These are phyloP conservation scores for Balaeniceps rex DNA, from an alignment of 2,113 vertebrate species.

Conservation along the genomic window DNA sequence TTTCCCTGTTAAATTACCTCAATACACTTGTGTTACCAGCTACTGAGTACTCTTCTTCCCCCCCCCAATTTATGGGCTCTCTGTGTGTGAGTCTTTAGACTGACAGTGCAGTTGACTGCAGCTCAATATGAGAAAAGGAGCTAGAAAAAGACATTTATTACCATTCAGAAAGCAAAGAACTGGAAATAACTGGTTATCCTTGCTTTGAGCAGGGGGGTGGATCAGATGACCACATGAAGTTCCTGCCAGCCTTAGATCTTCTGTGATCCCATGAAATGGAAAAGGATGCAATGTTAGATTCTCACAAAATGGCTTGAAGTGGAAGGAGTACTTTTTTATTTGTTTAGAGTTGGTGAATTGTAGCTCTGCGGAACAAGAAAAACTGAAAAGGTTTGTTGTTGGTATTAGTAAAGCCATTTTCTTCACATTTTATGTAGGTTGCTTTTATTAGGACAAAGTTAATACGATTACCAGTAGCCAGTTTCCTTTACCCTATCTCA, in stretches of 20 bases:
- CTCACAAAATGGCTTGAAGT: background rate
- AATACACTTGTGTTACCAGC: background rate
- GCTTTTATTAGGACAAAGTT: background rate
- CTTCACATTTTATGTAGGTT: background rate
- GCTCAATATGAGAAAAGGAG: background rate
- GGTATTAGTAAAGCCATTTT: background rate
- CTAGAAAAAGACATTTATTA: background rate
- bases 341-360: background rate
- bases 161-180: background rate
- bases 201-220: background rate
- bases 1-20: background rate
- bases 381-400: background rate
- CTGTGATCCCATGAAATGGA: background rate
- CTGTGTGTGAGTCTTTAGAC: background rate
- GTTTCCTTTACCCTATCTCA: background rate
- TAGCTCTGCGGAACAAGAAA: background rate
- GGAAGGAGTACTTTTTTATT: background rate
- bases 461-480: background rate
- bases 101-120: background rate
- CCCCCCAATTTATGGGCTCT: background rate
- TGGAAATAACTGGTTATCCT: background rate
- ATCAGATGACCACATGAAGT: background rate
- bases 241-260: background rate
- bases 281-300: background rate
- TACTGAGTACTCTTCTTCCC: background rate